Evolutionary conservation across 2,113 vertebrate genomes (phyloP).

Genomic region (Sylvilagus bachmani): DNA sequence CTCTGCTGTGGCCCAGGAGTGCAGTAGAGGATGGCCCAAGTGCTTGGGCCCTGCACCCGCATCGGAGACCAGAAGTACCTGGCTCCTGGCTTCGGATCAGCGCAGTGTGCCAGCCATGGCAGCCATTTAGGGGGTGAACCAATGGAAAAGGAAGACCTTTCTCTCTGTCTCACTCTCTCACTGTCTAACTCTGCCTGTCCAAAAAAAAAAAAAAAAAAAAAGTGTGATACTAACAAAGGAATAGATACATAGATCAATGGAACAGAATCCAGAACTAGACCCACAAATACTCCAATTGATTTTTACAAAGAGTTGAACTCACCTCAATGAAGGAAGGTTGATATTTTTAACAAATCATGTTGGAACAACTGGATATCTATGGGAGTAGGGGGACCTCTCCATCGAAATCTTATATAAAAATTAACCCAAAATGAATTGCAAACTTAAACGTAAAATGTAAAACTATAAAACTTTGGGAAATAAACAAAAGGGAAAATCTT

Average conservation of each 20-base stretch:
- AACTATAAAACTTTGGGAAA: not conserved
- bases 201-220: too few species aligned
- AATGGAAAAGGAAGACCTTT: too few species aligned
- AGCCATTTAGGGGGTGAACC: too few species aligned
- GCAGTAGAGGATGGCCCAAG: too few species aligned
- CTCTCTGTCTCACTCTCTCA: too few species aligned
- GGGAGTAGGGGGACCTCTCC: not conserved
- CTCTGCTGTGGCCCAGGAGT: too few species aligned
- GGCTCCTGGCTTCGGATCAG: too few species aligned
- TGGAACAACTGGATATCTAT: not conserved
- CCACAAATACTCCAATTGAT: not conserved
- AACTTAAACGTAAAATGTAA: constrained; percentile 12
- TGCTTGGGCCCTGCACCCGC: too few species aligned
- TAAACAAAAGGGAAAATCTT: constrained; percentile 6
- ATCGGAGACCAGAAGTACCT: too few species aligned
- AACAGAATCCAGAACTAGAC: not conserved
- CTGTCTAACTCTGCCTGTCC: too few species aligned
- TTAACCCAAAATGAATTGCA: not conserved
- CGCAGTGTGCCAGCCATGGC: too few species aligned
- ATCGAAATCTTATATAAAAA: not conserved
- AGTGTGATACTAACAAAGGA: not conserved
- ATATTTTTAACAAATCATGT: not conserved
- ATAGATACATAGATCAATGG: not conserved
- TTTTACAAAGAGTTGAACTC: constrained; percentile 26
- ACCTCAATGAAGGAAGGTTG: not conserved